Percentiles rank a stretch among this genome's conserved stretches.
These are phyloP conservation scores for Capromys pilorides DNA, from an alignment of 2,797 vertebrate species.

Conservation along the genomic window DNA sequence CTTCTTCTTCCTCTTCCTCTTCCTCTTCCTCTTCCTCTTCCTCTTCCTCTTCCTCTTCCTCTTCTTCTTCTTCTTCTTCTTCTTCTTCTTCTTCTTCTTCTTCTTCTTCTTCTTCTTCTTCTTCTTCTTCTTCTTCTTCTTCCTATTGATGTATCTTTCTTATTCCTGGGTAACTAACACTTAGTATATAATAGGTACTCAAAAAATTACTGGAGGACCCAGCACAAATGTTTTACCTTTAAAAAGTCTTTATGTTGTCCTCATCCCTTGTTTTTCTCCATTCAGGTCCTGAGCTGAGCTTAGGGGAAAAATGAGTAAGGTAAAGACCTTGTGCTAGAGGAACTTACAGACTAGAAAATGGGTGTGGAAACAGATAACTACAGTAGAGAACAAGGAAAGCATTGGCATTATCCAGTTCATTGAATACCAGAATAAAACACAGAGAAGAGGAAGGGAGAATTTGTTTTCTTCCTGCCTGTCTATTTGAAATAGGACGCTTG, in stretches of 20 bases:
- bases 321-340: background rate
- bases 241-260: background rate
- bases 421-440: background rate
- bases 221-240: background rate
- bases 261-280: background rate
- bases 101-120: no score
- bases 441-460: background rate
- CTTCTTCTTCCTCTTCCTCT: no score
- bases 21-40: no score
- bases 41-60: no score
- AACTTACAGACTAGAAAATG: background rate
- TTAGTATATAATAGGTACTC: background rate
- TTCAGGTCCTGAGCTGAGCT: background rate
- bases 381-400: background rate
- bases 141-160: background rate
- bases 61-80: no score
- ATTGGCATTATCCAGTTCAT: background rate
- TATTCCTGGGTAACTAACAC: background rate
- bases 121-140: no score
- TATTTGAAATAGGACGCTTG: background rate
- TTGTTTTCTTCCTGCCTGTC: background rate
- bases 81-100: no score
- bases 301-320: background rate
- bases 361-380: background rate
- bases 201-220: background rate